A percentile compares a stretch with the other conserved stretches of the same genome.
Evolutionary conservation across 2,797 vertebrate genomes (phyloP).

Genomic region (Vultur gryphus): DNA sequence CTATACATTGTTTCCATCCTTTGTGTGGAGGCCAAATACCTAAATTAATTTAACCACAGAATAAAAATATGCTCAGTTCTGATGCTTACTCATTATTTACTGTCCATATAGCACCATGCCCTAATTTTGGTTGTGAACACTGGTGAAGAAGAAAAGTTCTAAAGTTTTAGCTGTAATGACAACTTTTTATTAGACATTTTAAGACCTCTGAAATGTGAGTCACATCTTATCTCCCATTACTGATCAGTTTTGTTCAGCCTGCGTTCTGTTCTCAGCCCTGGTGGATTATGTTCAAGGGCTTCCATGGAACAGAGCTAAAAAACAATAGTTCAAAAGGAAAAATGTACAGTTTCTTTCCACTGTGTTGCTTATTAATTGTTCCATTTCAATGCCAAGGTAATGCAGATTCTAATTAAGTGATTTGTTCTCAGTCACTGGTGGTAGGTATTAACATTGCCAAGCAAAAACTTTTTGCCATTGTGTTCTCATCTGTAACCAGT

Average conservation of each 20-base stretch:
- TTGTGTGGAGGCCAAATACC: background rate
- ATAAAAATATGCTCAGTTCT: background rate
- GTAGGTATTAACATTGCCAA: background rate
- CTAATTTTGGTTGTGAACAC: background rate
- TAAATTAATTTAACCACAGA: background rate
- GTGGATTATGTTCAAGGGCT: background rate
- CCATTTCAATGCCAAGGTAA: background rate
- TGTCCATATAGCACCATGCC: background rate
- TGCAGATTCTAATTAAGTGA: background rate
- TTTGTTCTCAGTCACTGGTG: background rate
- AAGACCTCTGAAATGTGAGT: background rate
- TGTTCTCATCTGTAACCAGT: background rate
- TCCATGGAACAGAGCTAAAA: background rate
- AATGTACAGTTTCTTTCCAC: background rate
- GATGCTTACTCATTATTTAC: background rate
- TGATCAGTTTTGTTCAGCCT: background rate
- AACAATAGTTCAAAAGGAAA: background rate
- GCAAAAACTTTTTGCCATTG: background rate
- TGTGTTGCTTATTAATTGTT: background rate
- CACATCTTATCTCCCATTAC: background rate
- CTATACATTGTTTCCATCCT: background rate
- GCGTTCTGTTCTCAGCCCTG: background rate
- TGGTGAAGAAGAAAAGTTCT: background rate
- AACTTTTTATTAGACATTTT: background rate
- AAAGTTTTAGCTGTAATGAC: background rate